Base-by-base conservation (phyloP, 2,888 invertebrate species). In the Tuberolachnus salignus region DNA sequence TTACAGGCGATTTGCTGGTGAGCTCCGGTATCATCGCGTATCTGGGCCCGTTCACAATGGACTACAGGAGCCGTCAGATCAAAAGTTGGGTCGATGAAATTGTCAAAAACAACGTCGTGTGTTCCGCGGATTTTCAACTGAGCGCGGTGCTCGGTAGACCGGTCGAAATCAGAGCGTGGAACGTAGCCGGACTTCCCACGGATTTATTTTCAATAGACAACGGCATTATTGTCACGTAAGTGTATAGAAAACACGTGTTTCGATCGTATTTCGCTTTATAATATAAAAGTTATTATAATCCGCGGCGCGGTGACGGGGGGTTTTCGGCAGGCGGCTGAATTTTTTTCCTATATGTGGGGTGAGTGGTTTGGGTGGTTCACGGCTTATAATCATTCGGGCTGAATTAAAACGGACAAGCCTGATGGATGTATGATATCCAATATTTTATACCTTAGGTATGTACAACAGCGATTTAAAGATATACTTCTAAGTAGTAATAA, bases 191-290 rank as follows among this genome's bases (percentile, higher is more conserved):
- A 0, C 87, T 97, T 81, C 97, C 97, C 0, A 93, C 94, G 0
- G 97, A 97, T 85, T 89, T 91, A 82, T 97, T 94, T 87, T 95
- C 95, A 69, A 90, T 95, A 6, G 96, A 97, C 86, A 97, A 97
- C 86, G 97, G 94, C 67, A 95, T 97, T 82, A 95, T 97, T 81
- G 93, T 95, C 0, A 90, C 90, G 80, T 92, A 91, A 84, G 92
- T 94, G 0, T 88, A n/a, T 53, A 13, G n/a, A n/a, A n/a, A 42
- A 14, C 11, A 1, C 6, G 26, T 26, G 16, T 3, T 59, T 26
- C 3, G 16, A 59, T 59, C 26, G 19, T 42, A n/a, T 42, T 3
- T 89, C 69, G 89, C 92, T 8, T 87, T 97, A 16, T 97, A 97
- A 0, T 94, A 34, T n/a, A n/a, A n/a, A n/a, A n/a, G n/a, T n/a